Base-by-base conservation (phyloP, 2,797 vertebrate genomes). In the Streptopelia turtur region DNA sequence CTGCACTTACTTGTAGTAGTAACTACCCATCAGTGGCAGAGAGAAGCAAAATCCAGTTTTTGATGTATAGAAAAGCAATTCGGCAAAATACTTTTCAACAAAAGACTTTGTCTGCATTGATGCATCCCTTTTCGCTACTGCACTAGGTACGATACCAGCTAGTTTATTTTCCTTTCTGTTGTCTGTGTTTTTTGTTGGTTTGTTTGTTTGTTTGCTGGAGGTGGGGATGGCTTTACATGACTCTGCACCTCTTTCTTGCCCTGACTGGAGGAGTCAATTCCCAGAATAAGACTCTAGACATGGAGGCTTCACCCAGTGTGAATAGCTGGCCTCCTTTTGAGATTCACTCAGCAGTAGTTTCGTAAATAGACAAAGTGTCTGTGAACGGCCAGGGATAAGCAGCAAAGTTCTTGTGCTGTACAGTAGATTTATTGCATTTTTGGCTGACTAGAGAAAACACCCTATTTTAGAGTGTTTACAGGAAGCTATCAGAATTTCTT, bases 401-500 rank as follows among this genome's bases (percentile, higher is more conserved):
- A 55, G 63, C 39, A 75, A 81, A 66, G 50, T 45, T 72, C 76
- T 60, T 59, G 23, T 68, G n/a, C 59, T 70, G 3, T 49, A 45
- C n/a, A 84, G 52, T 39, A 78, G 63, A 88, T 84, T 77, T 71
- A 89, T 45, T 76, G 49, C 30, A 23, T 43, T 94, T 90, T 94
- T 75, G 47, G 35, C 25, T 23, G 33, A 56, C 39, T 87, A 25
- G 1, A 82, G 77, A 87, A 82, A 90, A 82, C 28, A 79, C 3
- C 16, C 28, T 68, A 64, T 53, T 86, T 91, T 64, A 80, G 52
- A 83, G 33, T 57, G 49, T 84, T 95, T 91, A 87, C 35, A 88
- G 71, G 63, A 94, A 84, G 59, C 37, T 56, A 87, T 39, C 56
- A 74, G 59, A 85, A 88, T 94, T 94, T 88, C 63, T 90, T 77